These are phyloP conservation scores for Oncorhynchus nerka DNA, from an alignment of 2,113 vertebrate genomes.

Conservation along the genomic window DNA sequence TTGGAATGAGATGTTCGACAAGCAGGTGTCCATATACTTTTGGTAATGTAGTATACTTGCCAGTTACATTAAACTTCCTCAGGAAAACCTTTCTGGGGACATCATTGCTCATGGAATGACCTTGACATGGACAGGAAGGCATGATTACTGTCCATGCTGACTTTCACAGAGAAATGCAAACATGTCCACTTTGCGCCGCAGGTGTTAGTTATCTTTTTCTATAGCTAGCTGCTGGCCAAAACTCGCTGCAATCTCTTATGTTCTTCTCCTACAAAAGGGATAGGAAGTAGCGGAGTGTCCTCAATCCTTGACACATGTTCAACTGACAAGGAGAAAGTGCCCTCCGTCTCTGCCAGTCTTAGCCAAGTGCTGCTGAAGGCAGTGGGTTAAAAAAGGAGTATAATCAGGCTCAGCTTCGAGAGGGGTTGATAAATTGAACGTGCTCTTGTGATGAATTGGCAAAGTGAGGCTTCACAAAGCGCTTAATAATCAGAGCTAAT, in stretches of 20 bases:
- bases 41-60: not conserved
- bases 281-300: not conserved
- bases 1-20: too few species aligned
- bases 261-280: too few species aligned
- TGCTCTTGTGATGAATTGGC: conserved; percentile 50
- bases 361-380: conserved; percentile 2
- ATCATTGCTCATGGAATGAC: not conserved
- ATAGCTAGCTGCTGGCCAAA: too few species aligned
- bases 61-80: conserved; percentile 13
- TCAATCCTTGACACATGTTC: conserved; percentile 7
- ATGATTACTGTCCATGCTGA: not conserved
- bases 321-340: conserved; percentile 19
- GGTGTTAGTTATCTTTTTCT: too few species aligned
- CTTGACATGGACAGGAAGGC: not conserved
- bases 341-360: conserved; percentile 16
- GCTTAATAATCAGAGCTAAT: conserved; percentile 64
- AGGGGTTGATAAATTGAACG: conserved; percentile 50
- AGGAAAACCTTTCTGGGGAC: not conserved
- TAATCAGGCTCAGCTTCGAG: conserved; percentile 34
- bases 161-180: not conserved
- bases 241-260: too few species aligned
- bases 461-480: conserved; percentile 48
- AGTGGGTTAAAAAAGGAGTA: not conserved
- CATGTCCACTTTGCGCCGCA: too few species aligned
- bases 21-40: too few species aligned